phyloP scores from a whole-genome alignment of 2,888 invertebrate genomes.

The Zaprionus bogoriensis region DNA sequence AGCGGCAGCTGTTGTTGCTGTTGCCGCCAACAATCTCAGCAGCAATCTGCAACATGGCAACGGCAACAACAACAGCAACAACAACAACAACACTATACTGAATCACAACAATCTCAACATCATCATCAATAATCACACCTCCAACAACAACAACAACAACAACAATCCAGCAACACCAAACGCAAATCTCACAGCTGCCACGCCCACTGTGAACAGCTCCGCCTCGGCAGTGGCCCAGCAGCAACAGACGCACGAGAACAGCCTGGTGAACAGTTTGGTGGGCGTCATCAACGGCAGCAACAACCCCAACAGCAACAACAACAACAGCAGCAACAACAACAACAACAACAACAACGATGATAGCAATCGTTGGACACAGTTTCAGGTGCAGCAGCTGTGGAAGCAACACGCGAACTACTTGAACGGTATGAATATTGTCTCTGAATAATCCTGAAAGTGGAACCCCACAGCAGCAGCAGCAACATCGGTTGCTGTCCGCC shows the following conservation, averaged over 20 bases:
- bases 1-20: slow-evolving; percentile 73
- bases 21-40: slow-evolving; percentile 72
- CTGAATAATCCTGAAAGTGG: not conserved
- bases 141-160: slow-evolving; percentile 58
- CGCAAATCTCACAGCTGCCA: slow-evolving; percentile 67
- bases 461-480: not conserved
- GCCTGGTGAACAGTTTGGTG: slow-evolving; percentile 73
- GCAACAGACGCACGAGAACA: slow-evolving; percentile 72
- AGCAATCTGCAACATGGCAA: slow-evolving; percentile 48
- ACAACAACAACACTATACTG: slow-evolving; percentile 61
- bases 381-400: slow-evolving; percentile 83
- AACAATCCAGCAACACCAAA: slow-evolving; percentile 76
- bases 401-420: slow-evolving; percentile 83
- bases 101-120: slow-evolving; percentile 73
- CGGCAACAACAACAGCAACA: slow-evolving; percentile 42
- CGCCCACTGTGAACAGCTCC: slow-evolving; percentile 66
- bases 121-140: slow-evolving; percentile 69
- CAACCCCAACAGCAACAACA: slow-evolving; percentile 51
- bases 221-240: slow-evolving; percentile 65
- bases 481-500: not conserved
- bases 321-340: slow-evolving; percentile 42
- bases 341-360: slow-evolving; percentile 69
- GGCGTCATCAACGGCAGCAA: slow-evolving; percentile 62
- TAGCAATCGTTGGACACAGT: slow-evolving; percentile 83
- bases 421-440: slow-evolving; percentile 79